Evolutionary conservation across 2,113 vertebrate genomes (phyloP).

Genomic region (Bubo blakistoni): DNA sequence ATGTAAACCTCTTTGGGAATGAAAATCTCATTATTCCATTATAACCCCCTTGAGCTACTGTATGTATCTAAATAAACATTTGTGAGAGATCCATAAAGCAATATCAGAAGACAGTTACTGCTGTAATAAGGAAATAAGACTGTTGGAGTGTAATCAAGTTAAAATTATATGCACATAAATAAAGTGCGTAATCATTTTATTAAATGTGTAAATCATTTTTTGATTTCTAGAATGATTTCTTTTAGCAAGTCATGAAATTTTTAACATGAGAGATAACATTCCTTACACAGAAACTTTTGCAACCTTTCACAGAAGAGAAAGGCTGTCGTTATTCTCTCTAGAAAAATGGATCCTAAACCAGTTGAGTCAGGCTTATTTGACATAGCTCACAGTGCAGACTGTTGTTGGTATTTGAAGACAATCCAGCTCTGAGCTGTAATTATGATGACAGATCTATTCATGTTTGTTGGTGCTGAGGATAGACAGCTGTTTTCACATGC

Average conservation of each 20-base stretch:
- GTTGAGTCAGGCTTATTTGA: slow-evolving; percentile 55
- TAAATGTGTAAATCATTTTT: slow-evolving; percentile 35
- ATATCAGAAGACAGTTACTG: background rate
- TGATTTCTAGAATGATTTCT: background rate
- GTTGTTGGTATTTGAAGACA: slow-evolving; percentile 52
- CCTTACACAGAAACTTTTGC: background rate
- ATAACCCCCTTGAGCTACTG: background rate
- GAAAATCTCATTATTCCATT: background rate
- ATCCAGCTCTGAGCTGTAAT: slow-evolving; percentile 60
- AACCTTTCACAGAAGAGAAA: background rate
- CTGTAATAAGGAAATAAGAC: background rate
- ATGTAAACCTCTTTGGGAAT: background rate
- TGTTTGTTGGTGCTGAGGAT: slow-evolving; percentile 56
- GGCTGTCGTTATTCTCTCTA: background rate
- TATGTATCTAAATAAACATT: background rate
- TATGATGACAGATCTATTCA: slow-evolving; percentile 53
- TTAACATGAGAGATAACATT: background rate
- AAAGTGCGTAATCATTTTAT: slow-evolving; percentile 18
- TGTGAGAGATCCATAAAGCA: background rate
- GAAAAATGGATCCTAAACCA: slow-evolving; percentile 17
- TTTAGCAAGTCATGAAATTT: background rate
- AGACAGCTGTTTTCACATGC: slow-evolving; percentile 63
- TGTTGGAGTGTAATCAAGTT: slow-evolving; percentile 11
- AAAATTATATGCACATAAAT: background rate
- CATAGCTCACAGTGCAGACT: slow-evolving; percentile 13